Conservation (phyloP, 2,888 invertebrate genomes). For the Cheilosia scutellata region DNA sequence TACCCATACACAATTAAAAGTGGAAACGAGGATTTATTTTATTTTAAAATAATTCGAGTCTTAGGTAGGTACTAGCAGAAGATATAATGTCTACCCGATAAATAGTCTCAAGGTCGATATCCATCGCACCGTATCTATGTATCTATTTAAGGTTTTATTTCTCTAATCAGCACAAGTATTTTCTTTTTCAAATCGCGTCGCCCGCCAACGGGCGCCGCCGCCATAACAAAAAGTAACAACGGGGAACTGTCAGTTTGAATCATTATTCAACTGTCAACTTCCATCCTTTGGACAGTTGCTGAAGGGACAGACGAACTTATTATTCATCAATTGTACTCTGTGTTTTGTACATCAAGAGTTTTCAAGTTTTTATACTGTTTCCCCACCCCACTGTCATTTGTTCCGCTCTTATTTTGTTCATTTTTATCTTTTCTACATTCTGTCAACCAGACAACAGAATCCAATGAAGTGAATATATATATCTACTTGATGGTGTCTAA, state of each 20-base stretch:
- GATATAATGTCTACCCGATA: background rate
- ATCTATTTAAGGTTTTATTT: background rate
- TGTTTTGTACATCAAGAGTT: constrained; percentile 64
- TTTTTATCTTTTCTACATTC: constrained; percentile 46
- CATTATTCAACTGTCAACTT: constrained; percentile 68
- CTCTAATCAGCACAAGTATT: constrained; percentile 1
- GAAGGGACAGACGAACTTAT: constrained; percentile 68
- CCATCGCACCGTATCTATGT: background rate
- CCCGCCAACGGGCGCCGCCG: no score
- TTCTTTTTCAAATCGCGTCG: background rate
- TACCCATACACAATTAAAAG: no score
- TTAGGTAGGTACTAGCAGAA: background rate
- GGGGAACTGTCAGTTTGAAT: constrained; percentile 42
- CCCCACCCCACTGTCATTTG: constrained; percentile 41
- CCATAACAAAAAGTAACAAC: constrained; percentile 47
- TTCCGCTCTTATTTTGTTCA: constrained; percentile 51
- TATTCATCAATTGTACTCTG: constrained; percentile 74
- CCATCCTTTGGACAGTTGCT: constrained; percentile 62
- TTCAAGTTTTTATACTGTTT: constrained; percentile 55
- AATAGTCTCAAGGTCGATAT: background rate
- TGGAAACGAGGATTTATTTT: no score
- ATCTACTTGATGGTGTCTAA: constrained; percentile 50
- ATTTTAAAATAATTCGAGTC: no score
- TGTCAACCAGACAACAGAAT: constrained; percentile 56
- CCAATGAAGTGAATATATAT: constrained; percentile 63